A percentile compares a stretch with the other conserved stretches of the same genome.
phyloP scores from a whole-genome alignment of 2,888 invertebrate genomes.

The Clunio marinus region DNA sequence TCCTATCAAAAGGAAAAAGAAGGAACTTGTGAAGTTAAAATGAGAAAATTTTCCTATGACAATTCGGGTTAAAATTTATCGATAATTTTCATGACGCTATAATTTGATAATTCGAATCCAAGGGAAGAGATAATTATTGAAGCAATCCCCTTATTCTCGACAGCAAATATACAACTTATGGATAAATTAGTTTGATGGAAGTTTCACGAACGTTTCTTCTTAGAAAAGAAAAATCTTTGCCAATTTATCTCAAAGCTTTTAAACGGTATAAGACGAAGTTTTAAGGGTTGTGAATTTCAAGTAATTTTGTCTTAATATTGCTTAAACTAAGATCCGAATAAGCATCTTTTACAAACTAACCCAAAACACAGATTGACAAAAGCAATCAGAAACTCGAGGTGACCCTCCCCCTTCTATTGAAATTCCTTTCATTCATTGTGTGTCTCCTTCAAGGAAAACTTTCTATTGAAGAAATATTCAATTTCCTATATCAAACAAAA shows the following conservation, averaged over 20 bases:
- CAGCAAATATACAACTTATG: background rate
- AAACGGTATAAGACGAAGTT: background rate
- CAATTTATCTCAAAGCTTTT: too few species aligned
- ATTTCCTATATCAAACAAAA: too few species aligned
- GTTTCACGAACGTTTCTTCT: background rate
- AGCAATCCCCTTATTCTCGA: too few species aligned
- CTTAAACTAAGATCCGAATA: constrained; percentile 1
- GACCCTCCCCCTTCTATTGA: constrained; percentile 1
- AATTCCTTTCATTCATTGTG: background rate
- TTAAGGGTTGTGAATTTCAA: background rate
- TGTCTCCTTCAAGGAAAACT: background rate
- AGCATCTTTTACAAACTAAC: background rate
- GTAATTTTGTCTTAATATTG: background rate
- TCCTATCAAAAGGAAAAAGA: background rate
- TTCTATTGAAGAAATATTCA: too few species aligned
- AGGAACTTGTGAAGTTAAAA: background rate
- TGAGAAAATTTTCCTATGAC: background rate
- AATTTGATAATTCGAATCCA: background rate
- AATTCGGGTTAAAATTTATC: background rate
- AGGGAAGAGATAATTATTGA: background rate
- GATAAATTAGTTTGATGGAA: background rate
- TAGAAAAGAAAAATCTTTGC: background rate
- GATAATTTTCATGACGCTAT: background rate
- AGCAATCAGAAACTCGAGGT: constrained; percentile 31
- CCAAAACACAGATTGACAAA: background rate